Evolutionary conservation across 2,797 vertebrate species (phyloP).

Genomic region (Babyrousa celebensis): DNA sequence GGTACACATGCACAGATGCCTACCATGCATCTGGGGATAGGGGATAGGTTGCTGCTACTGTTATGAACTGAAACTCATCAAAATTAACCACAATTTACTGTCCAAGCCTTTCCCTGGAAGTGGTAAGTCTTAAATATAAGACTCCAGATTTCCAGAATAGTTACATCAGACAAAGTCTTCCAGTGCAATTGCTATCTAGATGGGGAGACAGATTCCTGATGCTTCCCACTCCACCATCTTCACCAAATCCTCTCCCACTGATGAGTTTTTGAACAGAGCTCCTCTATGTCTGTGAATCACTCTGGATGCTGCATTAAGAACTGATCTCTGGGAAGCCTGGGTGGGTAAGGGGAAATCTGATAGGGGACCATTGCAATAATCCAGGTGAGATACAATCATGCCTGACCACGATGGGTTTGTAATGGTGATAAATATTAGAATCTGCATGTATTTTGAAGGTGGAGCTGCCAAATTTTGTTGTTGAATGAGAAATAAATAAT

Average conservation of each 20-base stretch:
- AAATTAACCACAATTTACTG: background rate
- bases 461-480: background rate
- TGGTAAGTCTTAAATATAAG: background rate
- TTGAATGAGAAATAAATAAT: background rate
- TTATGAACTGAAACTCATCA: background rate
- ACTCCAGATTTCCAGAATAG: background rate
- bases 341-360: background rate
- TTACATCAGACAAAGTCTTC: background rate
- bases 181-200: background rate
- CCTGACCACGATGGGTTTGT: background rate
- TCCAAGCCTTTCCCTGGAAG: background rate
- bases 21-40: background rate
- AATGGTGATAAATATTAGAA: background rate
- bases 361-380: background rate
- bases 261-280: slow-evolving; percentile 13
- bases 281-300: background rate
- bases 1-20: background rate
- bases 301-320: background rate
- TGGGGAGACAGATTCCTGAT: background rate
- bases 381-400: background rate
- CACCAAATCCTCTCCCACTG: background rate
- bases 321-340: background rate
- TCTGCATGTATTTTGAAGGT: slow-evolving; percentile 25
- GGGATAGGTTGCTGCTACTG: background rate
- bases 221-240: background rate